Conservation (phyloP, 2,888 invertebrate genomes). For the Patella caerulea region DNA sequence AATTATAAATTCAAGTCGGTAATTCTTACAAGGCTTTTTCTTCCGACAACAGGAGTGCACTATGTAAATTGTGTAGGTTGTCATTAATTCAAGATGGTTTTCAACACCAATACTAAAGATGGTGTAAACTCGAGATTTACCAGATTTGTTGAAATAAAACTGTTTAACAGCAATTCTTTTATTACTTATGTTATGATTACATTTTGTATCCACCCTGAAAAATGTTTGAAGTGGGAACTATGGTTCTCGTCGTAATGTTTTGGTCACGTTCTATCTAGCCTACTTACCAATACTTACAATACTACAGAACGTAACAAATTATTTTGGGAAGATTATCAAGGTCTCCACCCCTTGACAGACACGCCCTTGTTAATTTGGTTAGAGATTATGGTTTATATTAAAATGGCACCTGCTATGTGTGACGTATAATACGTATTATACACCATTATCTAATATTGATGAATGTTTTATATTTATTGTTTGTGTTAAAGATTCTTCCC, state of each 20-base stretch:
- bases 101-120: not conserved
- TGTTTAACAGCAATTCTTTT: not conserved
- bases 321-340: not conserved
- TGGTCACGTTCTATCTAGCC: not conserved
- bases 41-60: too few relatives aligned
- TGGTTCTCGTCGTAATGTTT: not conserved
- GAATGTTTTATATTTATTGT: too few relatives aligned
- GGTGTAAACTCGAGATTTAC: not conserved
- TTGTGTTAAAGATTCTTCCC: too few relatives aligned
- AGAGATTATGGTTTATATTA: too few relatives aligned
- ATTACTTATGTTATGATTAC: not conserved
- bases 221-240: not conserved
- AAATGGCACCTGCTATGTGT: too few relatives aligned
- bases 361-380: not conserved
- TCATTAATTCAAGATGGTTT: too few relatives aligned
- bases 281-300: not conserved
- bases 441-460: too few relatives aligned
- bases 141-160: constrained; percentile 6
- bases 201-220: constrained; percentile 6
- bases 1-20: too few relatives aligned
- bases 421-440: too few relatives aligned
- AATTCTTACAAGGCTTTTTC: too few relatives aligned
- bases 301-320: not conserved
- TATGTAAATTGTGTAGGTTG: too few relatives aligned
- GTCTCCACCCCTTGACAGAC: not conserved